Evolutionary conservation across 2,797 vertebrate species (phyloP).

Genomic region (Pteropus rufus): DNA sequence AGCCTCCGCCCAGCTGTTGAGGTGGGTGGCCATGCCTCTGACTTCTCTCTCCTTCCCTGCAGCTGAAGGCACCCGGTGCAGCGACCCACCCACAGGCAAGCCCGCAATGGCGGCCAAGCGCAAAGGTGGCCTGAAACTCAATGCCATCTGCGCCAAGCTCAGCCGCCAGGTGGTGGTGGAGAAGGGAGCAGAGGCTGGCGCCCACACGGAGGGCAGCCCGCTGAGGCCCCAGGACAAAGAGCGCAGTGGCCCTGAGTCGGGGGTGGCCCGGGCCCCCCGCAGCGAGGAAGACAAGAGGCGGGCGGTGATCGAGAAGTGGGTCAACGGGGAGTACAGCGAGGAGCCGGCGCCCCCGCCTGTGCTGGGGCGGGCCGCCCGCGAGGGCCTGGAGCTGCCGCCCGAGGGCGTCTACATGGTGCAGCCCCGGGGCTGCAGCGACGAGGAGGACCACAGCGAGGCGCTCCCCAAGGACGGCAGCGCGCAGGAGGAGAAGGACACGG

Average conservation of each 20-base stretch:
- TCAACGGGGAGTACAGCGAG: constrained; percentile 96
- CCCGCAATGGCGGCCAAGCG: constrained; percentile 99
- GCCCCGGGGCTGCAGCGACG: constrained; percentile 97
- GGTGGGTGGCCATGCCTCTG: background rate
- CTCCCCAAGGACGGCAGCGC: constrained; percentile 84
- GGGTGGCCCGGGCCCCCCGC: constrained; percentile 82
- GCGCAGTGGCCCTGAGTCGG: constrained; percentile 78
- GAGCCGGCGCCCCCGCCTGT: constrained; percentile 82
- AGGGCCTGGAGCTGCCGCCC: constrained; percentile 88
- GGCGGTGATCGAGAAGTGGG: constrained; percentile 99
- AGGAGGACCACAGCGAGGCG: constrained; percentile 91
- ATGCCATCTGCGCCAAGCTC: constrained; percentile 99
- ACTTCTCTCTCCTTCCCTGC: constrained; percentile 56
- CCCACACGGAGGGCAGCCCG: constrained; percentile 77
- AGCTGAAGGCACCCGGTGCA: constrained; percentile 99
- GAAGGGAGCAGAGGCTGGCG: constrained; percentile 88
- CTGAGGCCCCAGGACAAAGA: constrained; percentile 76
- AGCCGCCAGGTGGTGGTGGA: constrained; percentile 98
- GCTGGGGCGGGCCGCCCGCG: constrained; percentile 78
- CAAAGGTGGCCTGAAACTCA: constrained; percentile 99
- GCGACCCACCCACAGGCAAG: constrained; percentile 97
- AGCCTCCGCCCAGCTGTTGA: background rate
- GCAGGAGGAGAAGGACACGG: constrained; percentile 88
- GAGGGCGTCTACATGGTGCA: constrained; percentile 99
- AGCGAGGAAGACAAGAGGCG: constrained; percentile 97